phyloP scores from a whole-genome alignment of 2,888 invertebrate genomes.

The Megalurothrips usitatus region DNA sequence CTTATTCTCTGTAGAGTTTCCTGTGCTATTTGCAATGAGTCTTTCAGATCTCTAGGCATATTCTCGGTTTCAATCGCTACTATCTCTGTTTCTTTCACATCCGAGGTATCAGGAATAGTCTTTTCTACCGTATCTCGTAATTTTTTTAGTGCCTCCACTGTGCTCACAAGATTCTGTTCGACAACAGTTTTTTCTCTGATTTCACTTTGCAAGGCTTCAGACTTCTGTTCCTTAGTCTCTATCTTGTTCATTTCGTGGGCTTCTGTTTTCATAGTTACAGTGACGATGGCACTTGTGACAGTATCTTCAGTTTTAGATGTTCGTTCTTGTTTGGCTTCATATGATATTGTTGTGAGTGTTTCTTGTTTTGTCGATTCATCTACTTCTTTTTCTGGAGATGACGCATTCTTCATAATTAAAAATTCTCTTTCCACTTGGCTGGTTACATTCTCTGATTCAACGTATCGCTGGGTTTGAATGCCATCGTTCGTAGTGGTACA shows the following conservation, averaged over 20 bases:
- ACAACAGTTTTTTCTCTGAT: background rate
- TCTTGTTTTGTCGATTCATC: constrained; percentile 30
- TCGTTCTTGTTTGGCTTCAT: background rate
- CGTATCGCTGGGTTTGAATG: too few relatives aligned
- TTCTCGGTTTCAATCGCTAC: constrained; percentile 37
- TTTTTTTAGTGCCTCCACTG: background rate
- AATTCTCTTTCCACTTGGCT: constrained; percentile 35
- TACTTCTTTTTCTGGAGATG: constrained; percentile 8
- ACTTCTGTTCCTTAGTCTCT: background rate
- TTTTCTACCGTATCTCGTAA: constrained; percentile 2
- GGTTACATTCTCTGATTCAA: constrained; percentile 4
- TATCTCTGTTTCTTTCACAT: constrained; percentile 33
- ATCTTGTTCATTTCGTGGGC: background rate
- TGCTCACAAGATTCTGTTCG: background rate
- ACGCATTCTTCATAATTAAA: constrained; percentile 34
- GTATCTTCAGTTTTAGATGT: too few relatives aligned
- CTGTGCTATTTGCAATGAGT: background rate
- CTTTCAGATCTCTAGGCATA: constrained; percentile 37
- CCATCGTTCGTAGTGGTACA: too few relatives aligned
- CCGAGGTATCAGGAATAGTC: constrained; percentile 22
- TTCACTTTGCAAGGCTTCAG: background rate
- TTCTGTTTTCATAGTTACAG: background rate
- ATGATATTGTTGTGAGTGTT: background rate
- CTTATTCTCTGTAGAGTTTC: background rate
- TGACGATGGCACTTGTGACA: background rate